Evolutionary conservation across 2,113 vertebrate genomes (phyloP), one percentile per base, ranked within the genome.

Genomic region (Mormoops blainvillei): DNA sequence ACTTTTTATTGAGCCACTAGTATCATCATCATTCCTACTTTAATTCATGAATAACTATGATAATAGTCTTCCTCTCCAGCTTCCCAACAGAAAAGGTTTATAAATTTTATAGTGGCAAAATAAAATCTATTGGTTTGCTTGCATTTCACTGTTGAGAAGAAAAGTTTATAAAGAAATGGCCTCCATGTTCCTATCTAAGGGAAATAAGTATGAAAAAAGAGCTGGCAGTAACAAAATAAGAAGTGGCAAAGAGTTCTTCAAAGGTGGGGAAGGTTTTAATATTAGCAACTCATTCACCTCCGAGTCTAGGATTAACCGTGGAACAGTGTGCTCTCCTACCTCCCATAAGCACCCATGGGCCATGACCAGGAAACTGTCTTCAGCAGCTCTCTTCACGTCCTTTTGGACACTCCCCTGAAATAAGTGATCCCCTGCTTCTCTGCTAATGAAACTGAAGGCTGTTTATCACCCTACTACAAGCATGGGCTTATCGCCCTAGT

Each of bases 111-210:
- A 19, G 13, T 71, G 20, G 56, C 15, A 84, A 95, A 76, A 84
- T 58, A 14, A 94, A 94, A 95, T 61, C 68, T 82, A 33, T 19
- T 26, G 14, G 87, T 85, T 63, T 41, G 41, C 28, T 56, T 82
- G 31, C 50, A 65, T 70, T 85, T 31, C 36, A 38, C 7, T 48
- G 19, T 41, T 84, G 63, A 93, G 52, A 89, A 94, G 20, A 88
- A 97, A 88, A 68, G 78, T 31, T 73, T 83, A 50, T 28, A 89
- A 80, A 82, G 6, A 28, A 74, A 80, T 36, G 68, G 16, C 19
- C 19, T 77, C 71, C 7, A 43, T 70, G 52, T 19, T 81, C 58
- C 94, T 93, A 70, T 28, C 71, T 48, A 24, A 74, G 9, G 31
- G 2, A 15, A 76, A 67, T n/a, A 73, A 73, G 24, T n/a, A 83